A percentile compares a stretch with the other conserved stretches of the same genome.
Evolutionary conservation across 2,888 invertebrate species (phyloP).

Genomic region (Lamproptera curius): DNA sequence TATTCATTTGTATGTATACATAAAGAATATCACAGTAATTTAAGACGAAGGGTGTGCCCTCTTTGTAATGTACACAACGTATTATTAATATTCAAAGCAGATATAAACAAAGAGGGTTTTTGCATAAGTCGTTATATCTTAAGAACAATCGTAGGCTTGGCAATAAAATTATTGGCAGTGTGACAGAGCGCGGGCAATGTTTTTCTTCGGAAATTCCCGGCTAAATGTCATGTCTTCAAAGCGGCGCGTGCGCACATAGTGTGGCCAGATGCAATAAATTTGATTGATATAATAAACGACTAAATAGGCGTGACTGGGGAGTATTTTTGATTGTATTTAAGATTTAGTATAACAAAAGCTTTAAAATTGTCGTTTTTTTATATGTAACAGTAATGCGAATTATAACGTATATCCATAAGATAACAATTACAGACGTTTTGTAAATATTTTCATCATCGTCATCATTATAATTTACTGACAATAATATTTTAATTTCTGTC

Average conservation of each 20-base stretch:
- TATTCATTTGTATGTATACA: too few species aligned
- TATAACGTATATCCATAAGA: background rate
- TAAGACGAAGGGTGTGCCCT: too few species aligned
- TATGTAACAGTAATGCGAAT: background rate
- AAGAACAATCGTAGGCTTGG: constrained; percentile 22
- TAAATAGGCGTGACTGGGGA: background rate
- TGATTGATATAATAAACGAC: background rate
- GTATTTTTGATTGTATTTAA: background rate
- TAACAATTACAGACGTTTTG: background rate
- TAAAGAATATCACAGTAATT: too few species aligned
- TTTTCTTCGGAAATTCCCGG: constrained; percentile 27
- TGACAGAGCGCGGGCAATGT: constrained; percentile 32
- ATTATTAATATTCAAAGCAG: too few species aligned
- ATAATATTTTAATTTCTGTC: too few species aligned
- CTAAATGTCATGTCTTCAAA: constrained; percentile 12
- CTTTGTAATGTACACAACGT: too few species aligned
- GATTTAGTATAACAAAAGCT: background rate
- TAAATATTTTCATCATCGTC: background rate
- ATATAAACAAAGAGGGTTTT: constrained; percentile 16
- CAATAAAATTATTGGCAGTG: constrained; percentile 35
- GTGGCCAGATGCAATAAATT: constrained; percentile 5
- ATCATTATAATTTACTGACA: background rate
- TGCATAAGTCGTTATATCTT: constrained; percentile 24
- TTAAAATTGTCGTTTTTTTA: background rate
- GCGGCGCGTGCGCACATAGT: constrained; percentile 22